phyloP scores from a whole-genome alignment of 1,140 invertebrate genomes.

The Antheraea mylitta region DNA sequence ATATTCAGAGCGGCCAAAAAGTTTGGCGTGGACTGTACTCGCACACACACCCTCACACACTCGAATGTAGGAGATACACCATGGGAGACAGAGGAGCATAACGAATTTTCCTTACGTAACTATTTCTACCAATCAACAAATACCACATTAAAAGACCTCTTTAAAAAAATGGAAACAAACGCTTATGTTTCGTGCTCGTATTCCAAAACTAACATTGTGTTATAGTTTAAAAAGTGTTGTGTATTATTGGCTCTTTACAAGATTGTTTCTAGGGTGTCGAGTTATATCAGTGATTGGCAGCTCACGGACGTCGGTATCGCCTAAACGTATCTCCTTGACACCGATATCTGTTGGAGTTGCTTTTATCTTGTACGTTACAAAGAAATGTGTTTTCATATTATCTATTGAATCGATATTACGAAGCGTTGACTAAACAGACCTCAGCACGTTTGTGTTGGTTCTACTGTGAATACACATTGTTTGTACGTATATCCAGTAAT shows the following conservation, averaged over 20 bases:
- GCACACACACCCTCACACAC: too few relatives aligned
- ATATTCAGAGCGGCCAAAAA: too few relatives aligned
- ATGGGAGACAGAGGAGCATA: too few relatives aligned
- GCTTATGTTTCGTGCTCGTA: background rate
- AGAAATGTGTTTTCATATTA: background rate
- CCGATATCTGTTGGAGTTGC: background rate
- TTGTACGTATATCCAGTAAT: too few relatives aligned
- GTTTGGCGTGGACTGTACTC: too few relatives aligned
- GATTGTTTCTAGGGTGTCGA: constrained; percentile 5
- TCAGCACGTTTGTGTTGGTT: background rate
- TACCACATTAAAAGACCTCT: too few relatives aligned
- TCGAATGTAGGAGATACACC: too few relatives aligned
- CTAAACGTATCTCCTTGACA: constrained; percentile 6
- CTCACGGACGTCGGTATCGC: constrained; percentile 1
- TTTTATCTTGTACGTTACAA: background rate
- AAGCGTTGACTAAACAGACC: background rate
- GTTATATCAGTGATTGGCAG: constrained; percentile 7
- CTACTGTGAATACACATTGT: too few relatives aligned
- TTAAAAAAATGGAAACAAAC: too few relatives aligned
- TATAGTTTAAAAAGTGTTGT: background rate
- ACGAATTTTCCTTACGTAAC: too few relatives aligned
- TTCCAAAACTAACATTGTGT: background rate
- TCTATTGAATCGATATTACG: background rate
- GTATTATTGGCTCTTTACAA: constrained; percentile 4
- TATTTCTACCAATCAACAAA: too few relatives aligned